These are phyloP conservation scores for Xerus rutilus DNA, from an alignment of 2,797 vertebrate genomes.

Conservation along the genomic window DNA sequence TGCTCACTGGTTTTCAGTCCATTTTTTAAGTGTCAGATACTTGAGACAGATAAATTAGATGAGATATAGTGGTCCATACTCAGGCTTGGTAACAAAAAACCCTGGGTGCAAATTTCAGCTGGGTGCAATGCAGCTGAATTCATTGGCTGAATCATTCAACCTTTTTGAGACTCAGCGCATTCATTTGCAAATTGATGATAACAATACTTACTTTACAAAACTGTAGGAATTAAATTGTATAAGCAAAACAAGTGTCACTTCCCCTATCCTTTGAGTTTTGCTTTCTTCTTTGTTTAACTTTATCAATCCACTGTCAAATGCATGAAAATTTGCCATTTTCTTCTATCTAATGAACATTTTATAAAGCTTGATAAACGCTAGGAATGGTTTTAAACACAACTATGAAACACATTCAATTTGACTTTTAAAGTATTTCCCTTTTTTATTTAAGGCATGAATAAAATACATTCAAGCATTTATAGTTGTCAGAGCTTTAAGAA, in stretches of 20 bases:
- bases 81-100: background rate
- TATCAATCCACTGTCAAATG: background rate
- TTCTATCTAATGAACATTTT: constrained; percentile 7
- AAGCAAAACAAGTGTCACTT: background rate
- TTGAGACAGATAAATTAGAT: constrained; percentile 1
- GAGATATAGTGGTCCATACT: background rate
- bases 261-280: background rate
- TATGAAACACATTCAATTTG: constrained; percentile 45
- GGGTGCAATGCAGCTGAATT: background rate
- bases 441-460: constrained; percentile 29
- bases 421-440: constrained; percentile 58
- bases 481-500: constrained; percentile 58
- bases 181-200: background rate
- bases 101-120: constrained; percentile 3
- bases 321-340: constrained; percentile 21
- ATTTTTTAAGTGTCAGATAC: background rate
- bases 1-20: background rate
- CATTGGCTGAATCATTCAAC: background rate
- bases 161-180: background rate
- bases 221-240: background rate
- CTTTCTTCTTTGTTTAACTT: constrained; percentile 5
- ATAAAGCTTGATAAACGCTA: constrained; percentile 44
- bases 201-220: constrained; percentile 22
- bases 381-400: constrained; percentile 27
- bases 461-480: constrained; percentile 32